phyloP scores from a whole-genome alignment of 2,113 vertebrate species.

The Rutilus rutilus region DNA sequence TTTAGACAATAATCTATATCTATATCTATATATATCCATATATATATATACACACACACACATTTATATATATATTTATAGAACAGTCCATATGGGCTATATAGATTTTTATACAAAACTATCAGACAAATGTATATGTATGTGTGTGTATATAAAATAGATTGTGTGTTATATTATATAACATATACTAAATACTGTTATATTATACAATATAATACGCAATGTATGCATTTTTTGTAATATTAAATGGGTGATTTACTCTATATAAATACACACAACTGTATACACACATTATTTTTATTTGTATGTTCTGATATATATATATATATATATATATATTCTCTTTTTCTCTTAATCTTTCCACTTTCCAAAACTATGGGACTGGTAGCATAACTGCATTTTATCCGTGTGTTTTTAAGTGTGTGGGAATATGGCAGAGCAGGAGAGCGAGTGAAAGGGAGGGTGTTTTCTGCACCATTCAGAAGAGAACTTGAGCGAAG shows the following conservation, averaged over 20 bases:
- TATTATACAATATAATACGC: background rate
- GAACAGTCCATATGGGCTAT: too few relatives aligned
- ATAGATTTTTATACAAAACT: too few relatives aligned
- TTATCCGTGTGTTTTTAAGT: background rate
- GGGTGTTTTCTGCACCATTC: constrained; percentile 45
- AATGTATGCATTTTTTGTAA: background rate
- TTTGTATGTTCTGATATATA: background rate
- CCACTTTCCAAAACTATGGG: background rate
- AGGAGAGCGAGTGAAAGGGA: background rate
- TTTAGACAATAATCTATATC: background rate
- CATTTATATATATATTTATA: too few relatives aligned
- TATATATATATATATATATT: too few relatives aligned
- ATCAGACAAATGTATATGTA: background rate
- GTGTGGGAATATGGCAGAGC: constrained; percentile 15
- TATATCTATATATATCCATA: too few relatives aligned
- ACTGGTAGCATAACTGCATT: background rate
- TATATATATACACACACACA: too few relatives aligned
- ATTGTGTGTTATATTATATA: background rate
- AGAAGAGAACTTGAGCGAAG: constrained; percentile 21
- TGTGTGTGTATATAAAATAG: background rate
- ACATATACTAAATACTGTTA: background rate
- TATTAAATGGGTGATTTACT: background rate
- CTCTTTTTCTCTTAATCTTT: background rate
- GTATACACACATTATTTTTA: background rate
- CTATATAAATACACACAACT: background rate